Evolutionary conservation across 2,113 vertebrate genomes (phyloP).

Genomic region (Platichthys flesus): DNA sequence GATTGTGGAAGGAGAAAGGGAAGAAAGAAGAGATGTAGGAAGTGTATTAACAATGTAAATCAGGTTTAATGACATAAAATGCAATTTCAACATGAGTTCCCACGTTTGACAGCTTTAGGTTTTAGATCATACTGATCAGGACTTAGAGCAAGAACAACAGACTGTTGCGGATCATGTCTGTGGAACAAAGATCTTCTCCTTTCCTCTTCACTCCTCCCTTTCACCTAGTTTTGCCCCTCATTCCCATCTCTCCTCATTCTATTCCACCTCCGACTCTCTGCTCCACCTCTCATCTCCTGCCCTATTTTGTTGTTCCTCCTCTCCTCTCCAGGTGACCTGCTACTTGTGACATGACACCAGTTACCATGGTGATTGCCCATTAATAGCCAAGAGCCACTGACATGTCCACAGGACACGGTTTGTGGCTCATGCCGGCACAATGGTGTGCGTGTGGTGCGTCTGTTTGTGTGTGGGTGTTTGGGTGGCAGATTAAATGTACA

Average conservation of each 20-base stretch:
- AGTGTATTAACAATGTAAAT: slow-evolving; percentile 14
- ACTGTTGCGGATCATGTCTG: slow-evolving; percentile 32
- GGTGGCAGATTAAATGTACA: slow-evolving; percentile 28
- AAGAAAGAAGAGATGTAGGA: neutral
- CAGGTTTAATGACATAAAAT: slow-evolving; percentile 14
- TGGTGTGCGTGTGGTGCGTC: slow-evolving; percentile 7
- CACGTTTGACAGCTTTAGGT: neutral
- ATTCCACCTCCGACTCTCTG: neutral
- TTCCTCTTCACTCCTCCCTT: slow-evolving; percentile 6
- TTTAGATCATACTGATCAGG: slow-evolving; percentile 1
- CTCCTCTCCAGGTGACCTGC: slow-evolving; percentile 75
- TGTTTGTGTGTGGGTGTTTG: slow-evolving; percentile 39
- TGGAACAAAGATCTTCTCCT: slow-evolving; percentile 14
- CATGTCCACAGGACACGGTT: slow-evolving; percentile 61
- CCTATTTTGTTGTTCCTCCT: neutral
- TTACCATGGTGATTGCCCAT: slow-evolving; percentile 82
- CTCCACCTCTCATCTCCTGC: slow-evolving; percentile 20
- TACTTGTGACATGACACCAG: slow-evolving; percentile 72
- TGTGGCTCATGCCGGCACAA: slow-evolving; percentile 48
- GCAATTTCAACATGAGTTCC: neutral
- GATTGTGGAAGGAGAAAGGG: neutral
- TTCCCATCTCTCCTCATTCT: slow-evolving; percentile 12
- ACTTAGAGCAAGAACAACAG: neutral
- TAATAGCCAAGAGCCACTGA: slow-evolving; percentile 75
- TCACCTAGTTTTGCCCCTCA: slow-evolving; percentile 6